These are phyloP conservation scores for Folsomia manolachei DNA, from an alignment of 2,888 invertebrate species.

Conservation along the genomic window DNA sequence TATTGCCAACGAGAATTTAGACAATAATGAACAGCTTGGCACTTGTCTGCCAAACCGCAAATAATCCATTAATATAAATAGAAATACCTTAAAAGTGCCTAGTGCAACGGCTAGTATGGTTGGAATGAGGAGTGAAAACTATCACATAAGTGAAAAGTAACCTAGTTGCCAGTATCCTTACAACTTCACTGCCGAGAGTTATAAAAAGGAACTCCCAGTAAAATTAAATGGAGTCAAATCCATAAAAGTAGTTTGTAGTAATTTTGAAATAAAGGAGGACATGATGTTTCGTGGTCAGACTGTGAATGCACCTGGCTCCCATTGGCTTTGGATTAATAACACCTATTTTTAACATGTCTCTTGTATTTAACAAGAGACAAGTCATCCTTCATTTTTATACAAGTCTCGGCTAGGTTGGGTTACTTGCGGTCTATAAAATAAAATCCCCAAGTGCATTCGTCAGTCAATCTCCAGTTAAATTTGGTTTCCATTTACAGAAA, in stretches of 20 bases:
- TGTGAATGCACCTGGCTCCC: conserved; percentile 15
- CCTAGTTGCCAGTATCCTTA: not conserved
- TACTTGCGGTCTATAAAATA: not conserved
- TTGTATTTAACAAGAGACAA: no score
- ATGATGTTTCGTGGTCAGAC: conserved; percentile 21
- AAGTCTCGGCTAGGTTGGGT: no score
- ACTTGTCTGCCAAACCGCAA: not conserved
- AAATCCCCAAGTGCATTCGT: not conserved
- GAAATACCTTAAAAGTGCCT: no score
- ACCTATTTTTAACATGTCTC: not conserved
- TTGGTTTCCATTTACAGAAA: not conserved
- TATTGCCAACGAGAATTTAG: not conserved
- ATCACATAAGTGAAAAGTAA: conserved; percentile 4
- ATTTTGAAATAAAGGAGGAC: conserved; percentile 18
- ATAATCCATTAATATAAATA: not conserved
- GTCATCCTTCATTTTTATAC: no score
- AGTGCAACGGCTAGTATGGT: not conserved
- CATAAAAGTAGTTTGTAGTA: conserved; percentile 21
- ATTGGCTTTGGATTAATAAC: no score
- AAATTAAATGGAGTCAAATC: conserved; percentile 18
- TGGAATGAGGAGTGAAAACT: not conserved
- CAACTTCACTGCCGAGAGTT: not conserved
- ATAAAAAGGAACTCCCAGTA: not conserved
- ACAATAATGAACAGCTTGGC: not conserved
- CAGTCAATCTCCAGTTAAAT: not conserved